These are phyloP conservation scores for Mesorhabditis belari DNA, from an alignment of 2,888 invertebrate species.

Conservation along the genomic window DNA sequence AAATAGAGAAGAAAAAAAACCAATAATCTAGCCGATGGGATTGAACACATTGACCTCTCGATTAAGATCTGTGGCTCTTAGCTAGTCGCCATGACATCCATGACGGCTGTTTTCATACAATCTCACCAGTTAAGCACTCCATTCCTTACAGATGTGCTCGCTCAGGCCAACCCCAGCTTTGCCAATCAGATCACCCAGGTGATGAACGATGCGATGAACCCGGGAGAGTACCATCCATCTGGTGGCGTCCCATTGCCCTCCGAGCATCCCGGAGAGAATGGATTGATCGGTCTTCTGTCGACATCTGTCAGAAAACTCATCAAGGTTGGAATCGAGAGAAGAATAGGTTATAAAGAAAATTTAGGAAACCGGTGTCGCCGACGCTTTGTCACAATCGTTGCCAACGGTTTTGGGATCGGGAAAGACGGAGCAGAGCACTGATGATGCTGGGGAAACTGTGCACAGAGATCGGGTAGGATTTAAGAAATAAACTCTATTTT, in stretches of 20 bases:
- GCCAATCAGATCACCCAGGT: slow-evolving; percentile 41
- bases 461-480: slow-evolving; percentile 17
- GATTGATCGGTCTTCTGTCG: slow-evolving; percentile 50
- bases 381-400: slow-evolving; percentile 49
- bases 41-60: no score
- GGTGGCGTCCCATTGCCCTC: slow-evolving; percentile 38
- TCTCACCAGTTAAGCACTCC: neutral
- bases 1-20: no score
- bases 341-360: neutral
- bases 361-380: slow-evolving; percentile 46
- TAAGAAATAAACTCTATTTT: no score
- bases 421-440: neutral
- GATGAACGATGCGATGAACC: slow-evolving; percentile 35
- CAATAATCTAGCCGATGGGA: no score
- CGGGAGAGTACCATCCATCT: slow-evolving; percentile 35
- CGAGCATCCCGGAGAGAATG: slow-evolving; percentile 51
- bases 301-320: slow-evolving; percentile 50
- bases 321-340: slow-evolving; percentile 43
- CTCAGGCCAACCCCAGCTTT: slow-evolving; percentile 51
- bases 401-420: slow-evolving; percentile 43
- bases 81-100: neutral
- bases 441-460: slow-evolving; percentile 5
- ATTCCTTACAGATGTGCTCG: slow-evolving; percentile 37
- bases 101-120: neutral
- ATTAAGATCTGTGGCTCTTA: no score